phyloP scores from a whole-genome alignment of 2,113 vertebrate species.

The Gallinago media region DNA sequence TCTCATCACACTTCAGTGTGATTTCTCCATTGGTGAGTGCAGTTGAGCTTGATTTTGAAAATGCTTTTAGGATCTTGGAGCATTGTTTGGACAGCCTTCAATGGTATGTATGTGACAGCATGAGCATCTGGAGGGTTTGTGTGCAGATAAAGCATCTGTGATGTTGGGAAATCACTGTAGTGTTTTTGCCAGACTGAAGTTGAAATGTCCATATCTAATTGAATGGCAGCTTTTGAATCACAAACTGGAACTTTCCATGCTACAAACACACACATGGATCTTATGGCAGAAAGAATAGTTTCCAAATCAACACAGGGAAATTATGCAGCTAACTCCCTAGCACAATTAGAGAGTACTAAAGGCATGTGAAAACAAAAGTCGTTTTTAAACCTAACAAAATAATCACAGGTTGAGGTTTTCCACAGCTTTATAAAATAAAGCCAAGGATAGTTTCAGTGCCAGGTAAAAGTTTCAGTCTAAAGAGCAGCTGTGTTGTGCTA shows the following conservation, averaged over 20 bases:
- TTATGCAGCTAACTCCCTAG: constrained; percentile 9
- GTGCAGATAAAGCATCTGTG: constrained; percentile 66
- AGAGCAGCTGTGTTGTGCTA: constrained; percentile 43
- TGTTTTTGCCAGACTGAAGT: constrained; percentile 61
- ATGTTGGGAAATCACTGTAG: constrained; percentile 45
- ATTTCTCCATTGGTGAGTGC: constrained; percentile 1
- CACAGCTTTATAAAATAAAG: constrained; percentile 44
- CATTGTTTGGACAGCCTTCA: constrained; percentile 48
- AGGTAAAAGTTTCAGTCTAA: constrained; percentile 38
- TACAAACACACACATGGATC: constrained; percentile 31
- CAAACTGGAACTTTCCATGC: constrained; percentile 53
- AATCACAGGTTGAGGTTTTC: constrained; percentile 67
- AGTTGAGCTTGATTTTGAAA: constrained; percentile 23
- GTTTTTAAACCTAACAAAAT: constrained; percentile 73
- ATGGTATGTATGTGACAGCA: neutral
- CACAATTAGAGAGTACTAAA: constrained; percentile 23
- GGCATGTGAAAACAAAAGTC: constrained; percentile 60
- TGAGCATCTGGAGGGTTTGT: constrained; percentile 61
- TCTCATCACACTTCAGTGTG: neutral
- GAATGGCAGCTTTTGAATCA: constrained; percentile 61
- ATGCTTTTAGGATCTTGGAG: constrained; percentile 42
- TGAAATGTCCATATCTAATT: constrained; percentile 58
- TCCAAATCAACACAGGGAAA: constrained; percentile 58
- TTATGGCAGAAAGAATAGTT: constrained; percentile 34
- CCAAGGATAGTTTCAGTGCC: constrained; percentile 44